A percentile compares a stretch with the other conserved stretches of the same genome.
These are phyloP conservation scores for Acanthisitta chloris DNA, from an alignment of 2,113 vertebrate species.

Conservation along the genomic window DNA sequence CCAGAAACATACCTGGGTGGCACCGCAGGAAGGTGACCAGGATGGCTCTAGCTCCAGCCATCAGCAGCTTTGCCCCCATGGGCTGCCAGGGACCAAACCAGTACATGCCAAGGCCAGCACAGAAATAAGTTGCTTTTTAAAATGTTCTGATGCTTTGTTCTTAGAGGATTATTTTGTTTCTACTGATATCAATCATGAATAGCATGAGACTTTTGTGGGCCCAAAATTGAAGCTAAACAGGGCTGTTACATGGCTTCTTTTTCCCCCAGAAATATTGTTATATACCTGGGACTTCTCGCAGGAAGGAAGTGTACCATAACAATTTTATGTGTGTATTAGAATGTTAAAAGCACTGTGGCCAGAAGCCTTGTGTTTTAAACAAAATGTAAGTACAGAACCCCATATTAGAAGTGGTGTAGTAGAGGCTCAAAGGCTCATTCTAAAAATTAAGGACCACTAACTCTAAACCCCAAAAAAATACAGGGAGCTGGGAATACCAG, in stretches of 20 bases:
- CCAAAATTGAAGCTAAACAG: background rate
- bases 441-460: conserved; percentile 6
- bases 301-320: background rate
- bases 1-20: background rate
- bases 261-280: background rate
- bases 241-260: background rate
- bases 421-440: background rate
- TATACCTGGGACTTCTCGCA: conserved; percentile 9
- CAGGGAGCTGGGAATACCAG: background rate
- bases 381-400: conserved; percentile 5
- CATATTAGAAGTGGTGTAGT: background rate
- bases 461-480: background rate
- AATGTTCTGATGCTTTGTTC: background rate
- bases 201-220: background rate
- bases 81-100: background rate
- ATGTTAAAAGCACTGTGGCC: conserved; percentile 25
- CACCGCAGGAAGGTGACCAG: no score
- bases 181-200: background rate
- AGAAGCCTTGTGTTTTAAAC: conserved; percentile 22
- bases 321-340: conserved; percentile 4
- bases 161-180: background rate
- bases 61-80: background rate
- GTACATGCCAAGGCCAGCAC: background rate
- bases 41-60: background rate
- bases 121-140: background rate